A percentile compares a stretch with the other conserved stretches of the same genome.
Conservation (phyloP, 1,140 invertebrate species). For the Aphidius gifuensis region DNA sequence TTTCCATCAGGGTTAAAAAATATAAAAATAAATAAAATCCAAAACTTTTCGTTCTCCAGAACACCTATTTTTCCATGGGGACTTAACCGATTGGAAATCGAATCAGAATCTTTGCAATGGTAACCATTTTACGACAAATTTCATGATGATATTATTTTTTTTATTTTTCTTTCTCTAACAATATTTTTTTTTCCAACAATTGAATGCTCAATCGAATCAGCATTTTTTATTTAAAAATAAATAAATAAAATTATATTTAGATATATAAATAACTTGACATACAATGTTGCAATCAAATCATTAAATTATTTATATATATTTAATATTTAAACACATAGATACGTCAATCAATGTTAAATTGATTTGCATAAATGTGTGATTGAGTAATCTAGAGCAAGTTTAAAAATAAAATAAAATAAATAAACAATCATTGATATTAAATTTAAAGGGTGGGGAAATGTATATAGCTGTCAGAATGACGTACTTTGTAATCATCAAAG, state of each 20-base stretch:
- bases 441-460: no score
- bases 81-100: background rate
- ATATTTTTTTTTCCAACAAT: no score
- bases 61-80: background rate
- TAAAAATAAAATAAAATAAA: slow-evolving; percentile 28
- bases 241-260: background rate
- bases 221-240: background rate
- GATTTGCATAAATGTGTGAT: background rate
- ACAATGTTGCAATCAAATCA: background rate
- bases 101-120: background rate
- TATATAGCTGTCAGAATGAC: slow-evolving; percentile 23
- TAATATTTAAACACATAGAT: background rate
- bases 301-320: no score
- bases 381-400: no score
- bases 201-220: no score
- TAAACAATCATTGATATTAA: slow-evolving; percentile 50
- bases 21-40: background rate
- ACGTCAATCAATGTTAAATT: slow-evolving; percentile 5
- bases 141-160: background rate
- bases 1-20: background rate
- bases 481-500: slow-evolving; percentile 55
- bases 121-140: no score
- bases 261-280: no score
- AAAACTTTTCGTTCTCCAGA: slow-evolving; percentile 17
- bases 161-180: no score